These are phyloP conservation scores for Eolophus roseicapilla DNA, from an alignment of 2,113 vertebrate species.

Conservation along the genomic window DNA sequence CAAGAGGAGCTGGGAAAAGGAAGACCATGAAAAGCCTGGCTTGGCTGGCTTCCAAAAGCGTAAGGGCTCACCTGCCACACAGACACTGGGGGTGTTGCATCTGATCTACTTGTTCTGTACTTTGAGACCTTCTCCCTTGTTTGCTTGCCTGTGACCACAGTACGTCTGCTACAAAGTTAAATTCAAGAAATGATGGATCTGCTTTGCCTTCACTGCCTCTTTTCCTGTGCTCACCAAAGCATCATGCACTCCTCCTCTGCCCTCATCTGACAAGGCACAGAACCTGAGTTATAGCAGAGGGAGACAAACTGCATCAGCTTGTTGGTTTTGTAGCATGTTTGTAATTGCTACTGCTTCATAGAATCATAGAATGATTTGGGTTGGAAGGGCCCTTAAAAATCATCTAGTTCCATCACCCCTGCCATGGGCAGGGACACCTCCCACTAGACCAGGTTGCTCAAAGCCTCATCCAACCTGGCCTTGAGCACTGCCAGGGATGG, in stretches of 20 bases:
- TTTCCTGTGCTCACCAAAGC: neutral
- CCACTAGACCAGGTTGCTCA: neutral
- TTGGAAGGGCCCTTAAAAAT: neutral
- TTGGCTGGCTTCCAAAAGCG: constrained; percentile 22
- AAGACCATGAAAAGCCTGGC: neutral
- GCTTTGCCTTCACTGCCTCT: neutral
- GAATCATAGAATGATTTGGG: neutral
- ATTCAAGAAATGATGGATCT: neutral
- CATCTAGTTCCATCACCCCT: neutral
- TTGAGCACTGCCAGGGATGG: neutral
- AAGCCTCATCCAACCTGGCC: neutral
- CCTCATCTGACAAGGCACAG: neutral
- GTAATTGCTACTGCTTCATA: neutral
- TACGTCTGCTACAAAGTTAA: constrained; percentile 5
- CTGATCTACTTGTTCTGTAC: constrained; percentile 14
- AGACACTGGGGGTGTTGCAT: neutral
- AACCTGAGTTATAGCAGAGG: neutral
- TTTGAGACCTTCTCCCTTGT: neutral
- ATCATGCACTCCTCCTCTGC: neutral
- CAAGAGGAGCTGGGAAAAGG: neutral
- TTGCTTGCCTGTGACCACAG: constrained; percentile 19
- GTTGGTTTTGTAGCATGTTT: neutral
- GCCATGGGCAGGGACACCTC: neutral
- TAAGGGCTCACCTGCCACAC: constrained; percentile 33
- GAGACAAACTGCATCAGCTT: neutral